A percentile compares a stretch with the other conserved stretches of the same genome.
Conservation (phyloP, 2,113 vertebrate species). For the Cavia porcellus region DNA sequence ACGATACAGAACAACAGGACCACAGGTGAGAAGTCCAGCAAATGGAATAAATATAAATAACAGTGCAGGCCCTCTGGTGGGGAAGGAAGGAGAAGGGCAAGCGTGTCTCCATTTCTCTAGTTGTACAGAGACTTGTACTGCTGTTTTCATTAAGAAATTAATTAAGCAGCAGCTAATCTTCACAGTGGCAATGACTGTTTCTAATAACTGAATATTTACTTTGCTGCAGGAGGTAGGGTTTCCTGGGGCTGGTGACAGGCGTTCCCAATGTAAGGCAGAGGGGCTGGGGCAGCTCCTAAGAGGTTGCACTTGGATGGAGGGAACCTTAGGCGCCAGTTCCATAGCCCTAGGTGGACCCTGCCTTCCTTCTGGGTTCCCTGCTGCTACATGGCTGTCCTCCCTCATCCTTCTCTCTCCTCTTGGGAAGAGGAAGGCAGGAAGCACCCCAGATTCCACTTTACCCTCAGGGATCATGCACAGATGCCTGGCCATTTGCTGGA, state of each 20-base stretch:
- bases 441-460: background rate
- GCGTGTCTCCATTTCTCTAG: background rate
- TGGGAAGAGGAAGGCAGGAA: background rate
- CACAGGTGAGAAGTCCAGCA: background rate
- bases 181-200: background rate
- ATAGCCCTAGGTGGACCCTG: background rate
- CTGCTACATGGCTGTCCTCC: background rate
- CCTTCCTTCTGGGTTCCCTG: background rate
- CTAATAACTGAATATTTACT: background rate
- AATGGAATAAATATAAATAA: background rate
- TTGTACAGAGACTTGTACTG: background rate
- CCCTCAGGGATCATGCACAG: background rate
- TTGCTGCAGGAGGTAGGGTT: background rate
- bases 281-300: background rate
- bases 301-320: rapidly evolving
- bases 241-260: background rate
- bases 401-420: background rate
- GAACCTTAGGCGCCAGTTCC: too few species aligned
- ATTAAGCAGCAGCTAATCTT: slow-evolving; percentile 38
- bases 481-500: background rate
- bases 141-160: slow-evolving; percentile 34
- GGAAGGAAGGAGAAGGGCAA: background rate
- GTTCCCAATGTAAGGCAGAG: background rate
- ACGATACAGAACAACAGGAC: background rate
- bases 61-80: rapidly evolving